Base-by-base conservation (phyloP, 1,140 invertebrate species). In the Drosophila paulistorum region DNA sequence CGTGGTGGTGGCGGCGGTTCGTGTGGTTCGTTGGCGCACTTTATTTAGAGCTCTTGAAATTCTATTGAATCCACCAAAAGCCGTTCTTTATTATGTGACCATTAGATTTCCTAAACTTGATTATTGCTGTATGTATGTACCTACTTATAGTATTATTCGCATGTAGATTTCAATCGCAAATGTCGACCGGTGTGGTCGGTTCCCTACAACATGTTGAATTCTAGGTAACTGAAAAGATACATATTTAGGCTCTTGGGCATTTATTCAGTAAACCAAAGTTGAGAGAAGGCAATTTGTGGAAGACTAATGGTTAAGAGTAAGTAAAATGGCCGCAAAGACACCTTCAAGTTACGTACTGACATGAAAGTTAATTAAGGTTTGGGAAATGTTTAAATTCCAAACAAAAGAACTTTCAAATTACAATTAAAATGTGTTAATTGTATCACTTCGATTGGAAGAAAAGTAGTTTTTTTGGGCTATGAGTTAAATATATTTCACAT, bases 1-100 rank as follows among this genome's bases (percentile, higher is more conserved):
- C 17, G 45, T 51, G 45, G 45, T 51, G 45, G 10, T 51, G 45
- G 20, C 20, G 45, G 7, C 5, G 45, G 45, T 51, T 41, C 13
- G 13, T 57, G 30, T 23, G 23, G 14, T 13, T 58, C 35, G 42
- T 37, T 39, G 11, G 57, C 11, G 20, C 10, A 26, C 64, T 41
- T 17, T 33, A 64, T 59, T 61, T 72, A 60, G 37, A 57, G 71
- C 55, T 61, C 30, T 70, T 67, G 37, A 77, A 71, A 77, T 77
- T 77, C 74, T 74, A 61, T 54, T 61, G 74, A 77, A 77, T 74
- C 42, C 41, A 70, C 69, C 59, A 70, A 74, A 74, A 77, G 74
- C 10, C 42, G 51, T 14, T 45, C 66, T 64, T 63, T 73, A 68
- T 69, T 48, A 23, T 65, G 35, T 14, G 14, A 41, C 37, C 41